Conservation (phyloP, 2,113 vertebrate genomes). For the Poicephalus meyeri region DNA sequence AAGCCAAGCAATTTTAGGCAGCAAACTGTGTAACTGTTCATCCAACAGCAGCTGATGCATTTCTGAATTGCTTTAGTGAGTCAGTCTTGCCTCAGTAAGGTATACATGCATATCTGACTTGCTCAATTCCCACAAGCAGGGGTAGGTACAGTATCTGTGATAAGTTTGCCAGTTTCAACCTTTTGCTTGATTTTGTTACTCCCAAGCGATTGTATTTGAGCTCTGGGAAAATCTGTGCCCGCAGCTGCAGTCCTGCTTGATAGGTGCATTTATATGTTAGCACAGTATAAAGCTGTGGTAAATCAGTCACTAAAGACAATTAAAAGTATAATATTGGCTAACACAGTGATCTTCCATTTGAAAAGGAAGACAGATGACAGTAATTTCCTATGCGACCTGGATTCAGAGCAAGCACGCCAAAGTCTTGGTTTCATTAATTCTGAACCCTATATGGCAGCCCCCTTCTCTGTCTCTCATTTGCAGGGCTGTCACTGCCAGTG, state of each 20-base stretch:
- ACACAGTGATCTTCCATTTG: background rate
- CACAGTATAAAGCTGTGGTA: background rate
- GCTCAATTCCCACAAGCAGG: background rate
- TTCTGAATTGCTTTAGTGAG: background rate
- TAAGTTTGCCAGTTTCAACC: background rate
- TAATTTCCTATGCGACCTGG: background rate
- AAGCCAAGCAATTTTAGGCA: background rate
- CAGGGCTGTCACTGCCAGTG: background rate
- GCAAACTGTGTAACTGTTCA: background rate
- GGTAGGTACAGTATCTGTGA: background rate
- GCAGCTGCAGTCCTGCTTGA: background rate
- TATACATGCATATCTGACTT: background rate
- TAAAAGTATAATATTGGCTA: background rate
- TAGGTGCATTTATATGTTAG: background rate
- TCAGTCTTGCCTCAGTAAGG: background rate
- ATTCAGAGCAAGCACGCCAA: background rate
- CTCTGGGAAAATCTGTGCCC: background rate
- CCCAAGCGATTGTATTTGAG: background rate
- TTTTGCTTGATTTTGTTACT: background rate
- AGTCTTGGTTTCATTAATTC: constrained; percentile 19
- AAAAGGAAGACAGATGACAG: background rate
- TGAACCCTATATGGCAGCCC: background rate
- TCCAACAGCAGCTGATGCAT: background rate
- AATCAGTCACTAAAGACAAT: background rate
- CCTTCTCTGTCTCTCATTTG: background rate